Evolutionary conservation across 2,888 invertebrate species (phyloP).

Genomic region (Meiosimyza platycephala): DNA sequence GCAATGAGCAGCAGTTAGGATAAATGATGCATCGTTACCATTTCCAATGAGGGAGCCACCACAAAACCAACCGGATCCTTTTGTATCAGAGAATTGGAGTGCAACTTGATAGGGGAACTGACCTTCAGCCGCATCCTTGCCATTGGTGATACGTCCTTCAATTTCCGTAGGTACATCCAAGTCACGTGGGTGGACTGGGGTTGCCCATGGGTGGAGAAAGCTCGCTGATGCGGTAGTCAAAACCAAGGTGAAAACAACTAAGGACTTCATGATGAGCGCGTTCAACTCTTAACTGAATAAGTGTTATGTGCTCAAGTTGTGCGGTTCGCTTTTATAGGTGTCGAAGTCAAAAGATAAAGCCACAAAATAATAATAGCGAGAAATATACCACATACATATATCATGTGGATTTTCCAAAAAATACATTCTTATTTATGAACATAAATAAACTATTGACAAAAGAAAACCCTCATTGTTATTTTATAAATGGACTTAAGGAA

Average conservation of each 20-base stretch:
- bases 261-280: constrained; percentile 2
- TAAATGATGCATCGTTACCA: not conserved
- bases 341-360: no score
- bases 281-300: not conserved
- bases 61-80: not conserved
- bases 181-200: constrained; percentile 48
- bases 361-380: no score
- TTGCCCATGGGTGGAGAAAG: not conserved
- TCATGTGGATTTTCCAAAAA: no score
- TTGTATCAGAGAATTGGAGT: no score
- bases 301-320: no score
- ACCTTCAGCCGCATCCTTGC: not conserved
- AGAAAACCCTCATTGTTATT: no score
- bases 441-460: no score
- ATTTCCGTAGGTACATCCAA: constrained; percentile 39
- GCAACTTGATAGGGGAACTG: not conserved
- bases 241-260: not conserved
- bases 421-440: no score
- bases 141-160: constrained; percentile 30
- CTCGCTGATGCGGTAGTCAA: not conserved
- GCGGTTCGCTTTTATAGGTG: no score
- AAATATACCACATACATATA: no score
- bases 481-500: no score
- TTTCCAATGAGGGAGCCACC: not conserved
- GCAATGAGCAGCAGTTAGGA: constrained; percentile 16